A percentile compares a stretch with the other conserved stretches of the same genome.
These are phyloP conservation scores for Napeogenes sylphis DNA, from an alignment of 2,888 invertebrate species.

Conservation along the genomic window DNA sequence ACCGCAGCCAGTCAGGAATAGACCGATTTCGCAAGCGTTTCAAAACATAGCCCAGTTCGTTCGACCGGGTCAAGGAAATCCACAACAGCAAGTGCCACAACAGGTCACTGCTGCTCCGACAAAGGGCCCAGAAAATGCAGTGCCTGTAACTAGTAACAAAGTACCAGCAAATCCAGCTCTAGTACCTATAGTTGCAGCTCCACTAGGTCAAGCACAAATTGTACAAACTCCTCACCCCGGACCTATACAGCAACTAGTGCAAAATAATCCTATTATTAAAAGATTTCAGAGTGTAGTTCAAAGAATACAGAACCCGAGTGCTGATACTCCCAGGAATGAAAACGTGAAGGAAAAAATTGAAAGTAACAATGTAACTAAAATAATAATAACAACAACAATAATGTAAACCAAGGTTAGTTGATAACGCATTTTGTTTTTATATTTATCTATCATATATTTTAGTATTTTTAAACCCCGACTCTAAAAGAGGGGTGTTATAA, in stretches of 20 bases:
- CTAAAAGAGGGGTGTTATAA: too few relatives aligned
- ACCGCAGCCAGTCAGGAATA: constrained; percentile 13
- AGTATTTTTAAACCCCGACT: constrained; percentile 12
- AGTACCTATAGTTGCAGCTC: background rate
- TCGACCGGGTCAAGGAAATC: constrained; percentile 16
- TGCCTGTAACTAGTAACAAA: constrained; percentile 10
- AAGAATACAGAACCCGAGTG: constrained; percentile 44
- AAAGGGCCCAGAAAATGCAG: constrained; percentile 1
- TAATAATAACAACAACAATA: constrained; percentile 18
- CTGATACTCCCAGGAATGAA: constrained; percentile 48
- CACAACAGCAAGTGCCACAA: constrained; percentile 13
- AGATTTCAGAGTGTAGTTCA: constrained; percentile 48
- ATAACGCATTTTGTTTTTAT: background rate
- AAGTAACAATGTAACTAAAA: constrained; percentile 24
- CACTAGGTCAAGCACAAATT: constrained; percentile 14
- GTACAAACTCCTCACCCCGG: constrained; percentile 26
- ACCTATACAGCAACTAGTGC: constrained; percentile 48
- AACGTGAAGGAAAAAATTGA: constrained; percentile 31
- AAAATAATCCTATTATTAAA: constrained; percentile 48
- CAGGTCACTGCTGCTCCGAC: background rate
- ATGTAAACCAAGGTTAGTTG: constrained; percentile 19
- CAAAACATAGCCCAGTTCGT: constrained; percentile 34
- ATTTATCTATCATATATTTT: constrained; percentile 8
- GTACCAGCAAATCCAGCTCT: constrained; percentile 16
- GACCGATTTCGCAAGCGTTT: constrained; percentile 33